Percentiles rank a stretch among this genome's conserved stretches.
These are phyloP conservation scores for Tragelaphus scriptus DNA, from an alignment of 2,113 vertebrate species.

Conservation along the genomic window DNA sequence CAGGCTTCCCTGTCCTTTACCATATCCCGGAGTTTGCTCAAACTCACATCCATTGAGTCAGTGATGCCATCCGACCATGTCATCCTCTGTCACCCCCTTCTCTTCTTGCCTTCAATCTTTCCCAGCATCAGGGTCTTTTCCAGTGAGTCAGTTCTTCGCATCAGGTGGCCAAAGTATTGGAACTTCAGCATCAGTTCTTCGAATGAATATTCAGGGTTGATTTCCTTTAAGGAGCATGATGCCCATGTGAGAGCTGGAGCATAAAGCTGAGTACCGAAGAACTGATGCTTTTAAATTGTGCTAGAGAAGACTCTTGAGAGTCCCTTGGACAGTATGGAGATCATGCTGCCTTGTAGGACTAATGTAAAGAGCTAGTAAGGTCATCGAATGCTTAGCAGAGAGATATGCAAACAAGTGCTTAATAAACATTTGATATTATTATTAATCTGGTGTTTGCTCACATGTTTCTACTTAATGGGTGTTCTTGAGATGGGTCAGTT, in stretches of 20 bases:
- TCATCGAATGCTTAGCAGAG: background rate
- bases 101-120: background rate
- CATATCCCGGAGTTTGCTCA: background rate
- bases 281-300: background rate
- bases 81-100: background rate
- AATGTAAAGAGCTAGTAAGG: background rate
- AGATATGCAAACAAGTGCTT: background rate
- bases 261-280: background rate
- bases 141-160: background rate
- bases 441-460: background rate
- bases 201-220: background rate
- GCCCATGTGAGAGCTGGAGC: background rate
- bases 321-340: background rate
- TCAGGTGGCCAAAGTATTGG: background rate
- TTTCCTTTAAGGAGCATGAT: background rate
- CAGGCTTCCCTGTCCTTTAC: background rate
- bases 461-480: background rate
- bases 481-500: background rate
- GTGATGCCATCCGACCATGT: background rate
- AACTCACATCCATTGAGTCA: background rate
- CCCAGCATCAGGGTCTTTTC: background rate
- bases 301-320: background rate
- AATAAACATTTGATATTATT: conserved; percentile 37
- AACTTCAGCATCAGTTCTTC: background rate
- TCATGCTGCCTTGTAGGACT: background rate